Evolutionary conservation across 1,140 invertebrate genomes (phyloP), one percentile per base, ranked within the genome.

Genomic region (Panonychus citri): DNA sequence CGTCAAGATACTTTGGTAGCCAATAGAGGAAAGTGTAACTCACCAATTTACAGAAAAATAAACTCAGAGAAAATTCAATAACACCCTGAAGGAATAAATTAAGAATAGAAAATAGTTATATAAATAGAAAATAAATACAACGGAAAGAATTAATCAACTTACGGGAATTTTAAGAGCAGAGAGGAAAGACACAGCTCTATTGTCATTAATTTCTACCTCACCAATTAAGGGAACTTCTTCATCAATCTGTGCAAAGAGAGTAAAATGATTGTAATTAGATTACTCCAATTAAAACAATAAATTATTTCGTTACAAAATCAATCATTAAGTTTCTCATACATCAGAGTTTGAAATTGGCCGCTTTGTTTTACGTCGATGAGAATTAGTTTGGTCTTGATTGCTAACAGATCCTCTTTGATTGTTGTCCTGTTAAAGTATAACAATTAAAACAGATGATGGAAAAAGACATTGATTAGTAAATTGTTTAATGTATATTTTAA

Each of bases 41-140:
- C 54, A 96, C 89, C 7, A 95, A 74, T 71, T 96, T 97, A n/a
- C 88, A 84, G 71, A 96, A 97, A 69, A 96, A 95, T 34, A 97
- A 73, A 39, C 84, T 87, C 2, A 94, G 66, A 0, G 90, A 89
- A 73, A 86, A 97, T 70, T 95, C 90, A 3, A 91, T 64, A 1
- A 97, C 91, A 24, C 91, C 90, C 77, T 78, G 65, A 55, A 75
- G 66, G 57, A 53, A 56, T 61, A 49, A 30, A 46, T 13, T 3
- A 24, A 46, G 2, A 19, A n/a, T 21, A 61, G 43, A 15, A 55
- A 34, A 52, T 10, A 42, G 17, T 34, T 34, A 34, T 34, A 7
- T 7, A 7, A 34, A 34, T 34, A 34, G 0, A 7, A 34, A 34
- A 34, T 34, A 34, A 34, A 7, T n/a, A n/a, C n/a, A n/a, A n/a